Evolutionary conservation across 2,797 vertebrate genomes (phyloP).

Genomic region (Sciaenops ocellatus): DNA sequence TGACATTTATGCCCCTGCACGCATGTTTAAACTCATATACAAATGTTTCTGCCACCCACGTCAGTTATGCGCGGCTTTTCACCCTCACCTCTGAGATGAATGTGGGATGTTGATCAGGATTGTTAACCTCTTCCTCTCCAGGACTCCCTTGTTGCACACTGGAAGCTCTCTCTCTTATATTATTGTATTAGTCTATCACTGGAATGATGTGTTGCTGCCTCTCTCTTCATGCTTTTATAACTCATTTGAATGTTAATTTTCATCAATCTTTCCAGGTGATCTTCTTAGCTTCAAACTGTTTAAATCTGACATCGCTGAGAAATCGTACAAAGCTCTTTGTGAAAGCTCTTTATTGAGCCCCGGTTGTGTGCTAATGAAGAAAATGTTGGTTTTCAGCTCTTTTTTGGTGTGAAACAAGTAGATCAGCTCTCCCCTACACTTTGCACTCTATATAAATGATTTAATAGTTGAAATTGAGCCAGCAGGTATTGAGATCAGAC

Average conservation of each 20-base stretch:
- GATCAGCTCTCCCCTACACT: background rate
- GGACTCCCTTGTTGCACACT: background rate
- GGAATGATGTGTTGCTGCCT: background rate
- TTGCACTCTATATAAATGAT: background rate
- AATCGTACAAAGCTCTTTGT: background rate
- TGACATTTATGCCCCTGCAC: background rate
- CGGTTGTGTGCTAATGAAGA: background rate
- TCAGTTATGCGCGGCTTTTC: slow-evolving; percentile 13
- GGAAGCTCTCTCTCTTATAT: background rate
- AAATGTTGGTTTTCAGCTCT: background rate
- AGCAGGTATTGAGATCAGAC: background rate
- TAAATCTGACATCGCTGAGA: background rate
- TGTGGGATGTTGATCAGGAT: background rate
- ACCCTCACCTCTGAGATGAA: slow-evolving; percentile 18
- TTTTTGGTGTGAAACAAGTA: background rate
- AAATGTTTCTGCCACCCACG: slow-evolving; percentile 41
- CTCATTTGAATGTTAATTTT: background rate
- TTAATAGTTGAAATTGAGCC: background rate
- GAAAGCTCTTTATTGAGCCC: background rate
- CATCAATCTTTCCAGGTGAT: background rate
- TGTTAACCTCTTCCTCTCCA: background rate
- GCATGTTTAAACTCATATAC: slow-evolving; percentile 6
- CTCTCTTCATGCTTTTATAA: background rate
- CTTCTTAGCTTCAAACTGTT: background rate
- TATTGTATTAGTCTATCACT: background rate